Conservation (phyloP, 2,797 vertebrate genomes). For the Oreonectes daqikongensis region DNA sequence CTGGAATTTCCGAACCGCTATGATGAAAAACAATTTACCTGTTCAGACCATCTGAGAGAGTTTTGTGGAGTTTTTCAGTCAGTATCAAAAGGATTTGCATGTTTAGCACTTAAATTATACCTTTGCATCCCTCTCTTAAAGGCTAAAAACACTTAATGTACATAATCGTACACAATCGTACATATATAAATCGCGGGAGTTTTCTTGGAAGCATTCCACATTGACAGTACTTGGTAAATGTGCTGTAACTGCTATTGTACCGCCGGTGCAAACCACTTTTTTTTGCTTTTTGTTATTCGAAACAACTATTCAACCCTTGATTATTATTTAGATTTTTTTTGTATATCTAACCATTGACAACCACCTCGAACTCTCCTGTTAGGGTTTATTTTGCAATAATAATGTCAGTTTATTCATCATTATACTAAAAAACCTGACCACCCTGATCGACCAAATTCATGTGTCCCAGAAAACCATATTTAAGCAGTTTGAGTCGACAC, state of each 20-base stretch:
- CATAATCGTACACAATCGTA: neutral
- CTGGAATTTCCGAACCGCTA: neutral
- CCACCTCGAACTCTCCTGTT: neutral
- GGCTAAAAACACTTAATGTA: neutral
- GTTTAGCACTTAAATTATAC: neutral
- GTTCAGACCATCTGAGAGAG: neutral
- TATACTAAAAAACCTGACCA: too few species aligned
- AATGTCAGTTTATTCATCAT: too few species aligned
- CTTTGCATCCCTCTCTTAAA: neutral
- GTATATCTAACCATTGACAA: neutral
- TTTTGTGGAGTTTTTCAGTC: neutral
- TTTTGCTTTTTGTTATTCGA: neutral
- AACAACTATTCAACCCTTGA: too few species aligned
- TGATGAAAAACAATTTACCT: conserved; percentile 19
- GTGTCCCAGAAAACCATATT: neutral
- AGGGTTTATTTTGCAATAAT: too few species aligned
- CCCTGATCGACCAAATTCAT: neutral
- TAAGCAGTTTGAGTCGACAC: conserved; percentile 12
- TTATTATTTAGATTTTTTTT: too few species aligned
- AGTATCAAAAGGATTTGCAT: neutral
- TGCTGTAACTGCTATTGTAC: neutral
- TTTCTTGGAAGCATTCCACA: neutral
- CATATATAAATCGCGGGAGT: neutral
- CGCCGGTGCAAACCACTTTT: neutral
- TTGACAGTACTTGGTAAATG: neutral